These are phyloP conservation scores for Tinea pellionella DNA, from an alignment of 2,888 invertebrate species.

Conservation along the genomic window DNA sequence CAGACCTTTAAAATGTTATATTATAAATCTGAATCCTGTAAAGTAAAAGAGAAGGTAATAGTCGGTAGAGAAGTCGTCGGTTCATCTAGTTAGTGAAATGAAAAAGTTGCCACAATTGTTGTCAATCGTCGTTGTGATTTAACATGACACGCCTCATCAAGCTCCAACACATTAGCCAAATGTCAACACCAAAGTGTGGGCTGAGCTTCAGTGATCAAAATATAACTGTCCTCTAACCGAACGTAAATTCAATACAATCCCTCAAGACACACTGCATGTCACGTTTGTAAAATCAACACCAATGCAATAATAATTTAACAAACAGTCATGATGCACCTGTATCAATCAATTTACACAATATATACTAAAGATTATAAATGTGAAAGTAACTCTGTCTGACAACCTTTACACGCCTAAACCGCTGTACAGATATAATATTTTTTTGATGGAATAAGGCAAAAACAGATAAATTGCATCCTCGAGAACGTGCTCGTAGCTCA, in stretches of 20 bases:
- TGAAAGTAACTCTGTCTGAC: no score
- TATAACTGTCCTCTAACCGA: slow-evolving; percentile 13
- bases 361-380: background rate
- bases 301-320: background rate
- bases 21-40: no score
- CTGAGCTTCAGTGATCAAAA: slow-evolving; percentile 26
- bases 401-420: no score
- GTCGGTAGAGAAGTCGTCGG: background rate
- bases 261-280: background rate
- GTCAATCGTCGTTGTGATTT: background rate
- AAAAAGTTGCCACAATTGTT: background rate
- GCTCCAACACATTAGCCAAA: slow-evolving; percentile 19
- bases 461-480: no score
- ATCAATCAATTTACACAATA: background rate
- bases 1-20: no score
- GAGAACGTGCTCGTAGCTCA: no score
- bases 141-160: slow-evolving; percentile 5
- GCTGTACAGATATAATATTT: no score
- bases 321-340: background rate
- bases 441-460: no score
- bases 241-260: slow-evolving; percentile 6
- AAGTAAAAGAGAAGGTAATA: no score
- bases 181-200: slow-evolving; percentile 30
- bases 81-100: background rate
- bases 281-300: background rate